Percentiles rank a stretch among this genome's conserved stretches.
Evolutionary conservation across 2,113 vertebrate species (phyloP).

Genomic region (Clinocottus analis): DNA sequence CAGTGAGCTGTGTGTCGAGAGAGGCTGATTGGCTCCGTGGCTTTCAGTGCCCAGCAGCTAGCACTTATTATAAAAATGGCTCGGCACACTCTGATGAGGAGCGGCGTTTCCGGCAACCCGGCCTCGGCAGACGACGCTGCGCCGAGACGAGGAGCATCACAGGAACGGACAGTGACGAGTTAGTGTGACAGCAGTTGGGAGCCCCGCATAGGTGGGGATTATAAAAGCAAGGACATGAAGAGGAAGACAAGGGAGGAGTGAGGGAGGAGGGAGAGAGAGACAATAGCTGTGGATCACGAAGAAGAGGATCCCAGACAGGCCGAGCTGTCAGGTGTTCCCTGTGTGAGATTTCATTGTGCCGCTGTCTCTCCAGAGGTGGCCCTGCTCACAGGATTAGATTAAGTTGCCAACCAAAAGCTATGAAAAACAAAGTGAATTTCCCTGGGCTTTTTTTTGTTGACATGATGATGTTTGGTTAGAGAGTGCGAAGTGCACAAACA

Average conservation of each 20-base stretch:
- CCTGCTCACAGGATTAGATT: conserved; percentile 66
- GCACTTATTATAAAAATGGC: conserved; percentile 65
- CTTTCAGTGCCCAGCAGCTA: conserved; percentile 47
- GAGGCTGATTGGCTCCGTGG: conserved; percentile 53
- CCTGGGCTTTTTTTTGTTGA: conserved; percentile 42
- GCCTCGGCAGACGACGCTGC: conserved; percentile 5
- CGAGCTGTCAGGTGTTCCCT: conserved; percentile 61
- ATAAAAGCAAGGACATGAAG: conserved; percentile 13
- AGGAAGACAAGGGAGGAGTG: conserved; percentile 21
- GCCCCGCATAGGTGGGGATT: neutral
- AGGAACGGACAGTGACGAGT: neutral
- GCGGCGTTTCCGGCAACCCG: neutral
- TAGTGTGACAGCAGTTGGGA: conserved; percentile 14
- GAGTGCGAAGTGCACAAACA: neutral
- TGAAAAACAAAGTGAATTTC: conserved; percentile 53
- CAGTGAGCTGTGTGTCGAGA: conserved; percentile 49
- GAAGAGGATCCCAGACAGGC: conserved; percentile 48
- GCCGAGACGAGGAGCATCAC: neutral
- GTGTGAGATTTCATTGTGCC: conserved; percentile 71
- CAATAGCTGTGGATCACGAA: conserved; percentile 50
- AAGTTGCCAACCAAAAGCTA: conserved; percentile 53
- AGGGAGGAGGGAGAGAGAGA: conserved; percentile 8
- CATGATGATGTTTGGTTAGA: conserved; percentile 48
- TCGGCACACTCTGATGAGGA: conserved; percentile 46
- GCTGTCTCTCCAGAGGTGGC: conserved; percentile 54